Percentiles rank a stretch among this genome's conserved stretches.
Evolutionary conservation across 2,797 vertebrate genomes (phyloP).

Genomic region (Leuciscus waleckii): DNA sequence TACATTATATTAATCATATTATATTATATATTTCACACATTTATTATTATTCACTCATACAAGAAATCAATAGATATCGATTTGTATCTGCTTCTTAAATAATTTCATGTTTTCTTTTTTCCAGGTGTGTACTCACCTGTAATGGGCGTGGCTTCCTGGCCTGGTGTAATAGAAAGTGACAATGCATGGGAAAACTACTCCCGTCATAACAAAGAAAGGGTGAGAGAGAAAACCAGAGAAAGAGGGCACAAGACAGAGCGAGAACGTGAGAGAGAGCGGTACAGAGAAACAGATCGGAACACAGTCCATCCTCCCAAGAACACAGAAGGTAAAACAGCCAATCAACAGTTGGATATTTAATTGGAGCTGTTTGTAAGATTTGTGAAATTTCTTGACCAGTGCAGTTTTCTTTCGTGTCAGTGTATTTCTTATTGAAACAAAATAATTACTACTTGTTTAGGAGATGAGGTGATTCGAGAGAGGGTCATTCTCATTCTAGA

Average conservation of each 20-base stretch:
- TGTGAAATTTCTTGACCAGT: background rate
- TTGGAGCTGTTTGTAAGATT: constrained; percentile 1
- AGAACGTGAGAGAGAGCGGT: constrained; percentile 47
- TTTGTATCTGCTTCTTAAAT: constrained; percentile 7
- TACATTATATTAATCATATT: background rate
- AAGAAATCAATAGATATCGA: background rate
- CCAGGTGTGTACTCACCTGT: constrained; percentile 64
- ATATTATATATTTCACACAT: background rate
- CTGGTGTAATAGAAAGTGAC: constrained; percentile 47
- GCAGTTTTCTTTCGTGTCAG: background rate
- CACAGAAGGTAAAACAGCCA: constrained; percentile 64
- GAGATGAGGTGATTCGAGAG: background rate
- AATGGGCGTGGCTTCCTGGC: constrained; percentile 43
- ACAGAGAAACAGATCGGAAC: constrained; percentile 54
- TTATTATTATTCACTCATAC: background rate
- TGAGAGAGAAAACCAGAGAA: constrained; percentile 55
- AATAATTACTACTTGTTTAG: background rate
- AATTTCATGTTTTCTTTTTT: background rate
- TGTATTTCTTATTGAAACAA: background rate
- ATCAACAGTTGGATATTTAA: background rate
- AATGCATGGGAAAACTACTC: constrained; percentile 63
- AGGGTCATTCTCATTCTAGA: background rate
- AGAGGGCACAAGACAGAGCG: constrained; percentile 42
- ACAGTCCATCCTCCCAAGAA: constrained; percentile 50
- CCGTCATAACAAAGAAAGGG: constrained; percentile 56